Base-by-base conservation (phyloP, 2,113 vertebrate genomes). In the Apodemus speciosus region DNA sequence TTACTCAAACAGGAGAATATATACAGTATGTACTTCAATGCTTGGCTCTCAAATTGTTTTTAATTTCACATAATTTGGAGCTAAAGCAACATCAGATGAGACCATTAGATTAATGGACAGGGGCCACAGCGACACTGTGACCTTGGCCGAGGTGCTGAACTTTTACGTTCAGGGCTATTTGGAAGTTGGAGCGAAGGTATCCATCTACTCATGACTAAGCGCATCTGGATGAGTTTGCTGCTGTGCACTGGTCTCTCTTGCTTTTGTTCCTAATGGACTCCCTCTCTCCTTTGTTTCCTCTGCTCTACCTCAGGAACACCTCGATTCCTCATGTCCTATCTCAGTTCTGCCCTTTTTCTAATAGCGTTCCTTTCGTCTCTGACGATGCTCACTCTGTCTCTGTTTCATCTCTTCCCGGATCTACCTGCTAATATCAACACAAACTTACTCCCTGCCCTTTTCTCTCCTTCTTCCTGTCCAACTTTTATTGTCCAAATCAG, bases 41-140 rank as follows among this genome's bases (percentile, higher is more conserved):
- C 35, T 81, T 43, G 77, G 76, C 40, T 91, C 72, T 32, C 72
- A 95, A 88, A 76, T 71, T 60, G 64, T 73, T 77, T 58, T 77
- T 88, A 91, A 60, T 88, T 96, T 92, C 88, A 71, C 4, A 30
- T 89, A 91, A 91, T 83, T 88, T 75, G 21, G 43, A 76, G 21
- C 60, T 88, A 62, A 71, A 80, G 43, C 60, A 66, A 2, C 35
- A n/a, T 64, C 38, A 35, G 32, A 53, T n/a, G 62, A 86, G 71
- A 25, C n/a, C 62, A 86, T 96, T 93, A 84, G 72, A 60, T 58
- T 73, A 84, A 72, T 90, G 81, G 72, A 58, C 89, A 9, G 15
- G n/a, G 7, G 53, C 8, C 18, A 58, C 62, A 46, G 56, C 21
- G 21, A 87, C 60, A 71, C 27, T 4, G 21, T 93, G 77, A 90